Evolutionary conservation across 2,888 invertebrate genomes (phyloP).

Genomic region (Leptogaster cylindrica): DNA sequence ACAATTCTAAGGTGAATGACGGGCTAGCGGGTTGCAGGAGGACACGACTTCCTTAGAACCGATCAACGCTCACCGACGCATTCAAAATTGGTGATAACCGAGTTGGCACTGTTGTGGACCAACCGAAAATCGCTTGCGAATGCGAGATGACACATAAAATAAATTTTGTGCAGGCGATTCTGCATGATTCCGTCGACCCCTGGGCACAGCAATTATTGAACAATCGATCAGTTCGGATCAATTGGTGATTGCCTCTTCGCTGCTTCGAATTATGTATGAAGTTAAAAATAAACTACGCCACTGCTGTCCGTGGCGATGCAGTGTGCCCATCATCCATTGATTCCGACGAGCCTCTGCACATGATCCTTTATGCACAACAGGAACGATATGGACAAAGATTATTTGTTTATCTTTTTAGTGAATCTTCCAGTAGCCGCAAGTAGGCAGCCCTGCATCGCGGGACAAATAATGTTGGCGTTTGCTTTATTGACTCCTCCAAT

Average conservation of each 20-base stretch:
- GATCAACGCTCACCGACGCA: no score
- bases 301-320: slow-evolving; percentile 18
- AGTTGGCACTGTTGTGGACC: no score
- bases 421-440: slow-evolving; percentile 18
- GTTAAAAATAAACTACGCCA: slow-evolving; percentile 24
- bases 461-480: slow-evolving; percentile 30
- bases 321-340: slow-evolving; percentile 15
- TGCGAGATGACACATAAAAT: no score
- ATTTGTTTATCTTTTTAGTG: slow-evolving; percentile 23
- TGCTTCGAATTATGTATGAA: background rate
- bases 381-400: background rate
- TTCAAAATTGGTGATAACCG: no score
- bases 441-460: slow-evolving; percentile 9
- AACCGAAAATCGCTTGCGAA: no score
- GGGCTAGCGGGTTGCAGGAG: no score
- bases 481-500: slow-evolving; percentile 36
- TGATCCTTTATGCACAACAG: background rate
- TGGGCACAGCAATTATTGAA: slow-evolving; percentile 29
- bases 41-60: no score
- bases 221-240: slow-evolving; percentile 29
- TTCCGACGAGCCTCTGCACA: background rate
- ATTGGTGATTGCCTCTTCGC: slow-evolving; percentile 22
- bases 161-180: no score
- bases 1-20: no score
- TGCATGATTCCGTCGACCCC: no score